Percentiles rank a stretch among this genome's conserved stretches.
Evolutionary conservation across 2,888 invertebrate species (phyloP).

Genomic region (Drosophila paracracens): DNA sequence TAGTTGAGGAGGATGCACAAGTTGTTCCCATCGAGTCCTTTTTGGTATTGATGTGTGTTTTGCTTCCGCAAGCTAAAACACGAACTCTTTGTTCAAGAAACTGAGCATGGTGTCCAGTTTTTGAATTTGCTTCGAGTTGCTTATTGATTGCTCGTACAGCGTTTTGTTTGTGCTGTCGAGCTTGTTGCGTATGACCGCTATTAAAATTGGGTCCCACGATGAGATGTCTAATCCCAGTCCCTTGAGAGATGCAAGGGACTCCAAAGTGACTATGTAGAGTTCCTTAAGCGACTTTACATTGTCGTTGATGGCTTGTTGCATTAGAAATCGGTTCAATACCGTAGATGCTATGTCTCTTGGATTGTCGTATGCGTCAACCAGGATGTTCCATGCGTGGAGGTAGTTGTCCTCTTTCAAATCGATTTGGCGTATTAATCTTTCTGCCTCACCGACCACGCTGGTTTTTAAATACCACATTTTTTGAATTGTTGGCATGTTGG

Average conservation of each 20-base stretch:
- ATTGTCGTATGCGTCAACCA: not conserved
- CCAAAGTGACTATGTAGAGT: too few relatives aligned
- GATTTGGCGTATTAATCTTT: too few relatives aligned
- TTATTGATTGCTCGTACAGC: too few relatives aligned
- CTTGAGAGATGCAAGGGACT: not conserved
- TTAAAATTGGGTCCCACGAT: not conserved
- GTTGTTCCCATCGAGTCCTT: not conserved
- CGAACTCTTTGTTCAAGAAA: too few relatives aligned
- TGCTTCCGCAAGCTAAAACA: not conserved
- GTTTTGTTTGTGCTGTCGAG: not conserved
- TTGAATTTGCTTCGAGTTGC: too few relatives aligned
- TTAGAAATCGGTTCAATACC: not conserved
- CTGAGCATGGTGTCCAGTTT: too few relatives aligned
- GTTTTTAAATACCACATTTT: too few relatives aligned
- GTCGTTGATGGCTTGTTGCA: not conserved
- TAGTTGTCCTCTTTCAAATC: too few relatives aligned
- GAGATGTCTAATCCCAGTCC: not conserved
- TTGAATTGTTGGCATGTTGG: too few relatives aligned
- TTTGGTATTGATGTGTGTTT: not conserved
- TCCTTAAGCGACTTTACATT: not conserved
- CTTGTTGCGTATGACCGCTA: not conserved
- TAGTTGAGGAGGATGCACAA: too few relatives aligned
- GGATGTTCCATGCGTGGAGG: too few relatives aligned
- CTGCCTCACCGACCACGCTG: too few relatives aligned
- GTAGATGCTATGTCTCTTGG: not conserved